Base-by-base conservation (phyloP, 2,797 vertebrate genomes). In the Artibeus jamaicensis region DNA sequence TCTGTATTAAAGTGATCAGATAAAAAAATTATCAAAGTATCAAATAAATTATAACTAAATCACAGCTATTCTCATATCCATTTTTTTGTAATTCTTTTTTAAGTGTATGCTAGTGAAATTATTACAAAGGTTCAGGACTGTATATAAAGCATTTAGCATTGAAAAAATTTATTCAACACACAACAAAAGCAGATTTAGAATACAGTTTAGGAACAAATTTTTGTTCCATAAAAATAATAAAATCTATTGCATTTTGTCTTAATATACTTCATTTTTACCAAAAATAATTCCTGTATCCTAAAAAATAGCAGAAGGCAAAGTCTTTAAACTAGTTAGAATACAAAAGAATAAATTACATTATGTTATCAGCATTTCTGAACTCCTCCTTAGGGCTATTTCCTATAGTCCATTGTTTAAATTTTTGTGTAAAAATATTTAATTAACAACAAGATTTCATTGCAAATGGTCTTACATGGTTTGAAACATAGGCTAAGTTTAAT, bases 31-130 rank as follows among this genome's bases (percentile, higher is more conserved):
- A 89, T 26, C 12, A 87, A 95, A 0, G 8, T 46, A 91, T 78
- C 37, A 96, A 95, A 95, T 97, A 96, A 95, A 93, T 92, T 91
- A 84, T 74, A 96, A 92, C 78, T 92, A 1, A 93, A 90, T 83
- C 68, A 88, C 15, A 93, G n/a, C 16, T 86, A 78, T 37, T 86
- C 29, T 96, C 94, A 95, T 89, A 89, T 2, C 3, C 10, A 62
- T 21, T 62, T 21, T 96, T 96, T 79, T 57, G 2, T 76, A 50
- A 79, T 78, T 96, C 11, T 59, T 46, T 90, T 93, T 92, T 9
- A 37, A 8, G 0, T 24, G 1, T 34, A 10, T 3, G 46, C 55
- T 86, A 29, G 3, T 0, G 16, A 22, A 95, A 10, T 92, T 95
- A 50, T 86, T 91, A 86, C 26, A 81, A 96, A 39, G 2, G 44